Evolutionary conservation across 2,888 invertebrate genomes (phyloP).

Genomic region (Pollenia griseotomentosa): DNA sequence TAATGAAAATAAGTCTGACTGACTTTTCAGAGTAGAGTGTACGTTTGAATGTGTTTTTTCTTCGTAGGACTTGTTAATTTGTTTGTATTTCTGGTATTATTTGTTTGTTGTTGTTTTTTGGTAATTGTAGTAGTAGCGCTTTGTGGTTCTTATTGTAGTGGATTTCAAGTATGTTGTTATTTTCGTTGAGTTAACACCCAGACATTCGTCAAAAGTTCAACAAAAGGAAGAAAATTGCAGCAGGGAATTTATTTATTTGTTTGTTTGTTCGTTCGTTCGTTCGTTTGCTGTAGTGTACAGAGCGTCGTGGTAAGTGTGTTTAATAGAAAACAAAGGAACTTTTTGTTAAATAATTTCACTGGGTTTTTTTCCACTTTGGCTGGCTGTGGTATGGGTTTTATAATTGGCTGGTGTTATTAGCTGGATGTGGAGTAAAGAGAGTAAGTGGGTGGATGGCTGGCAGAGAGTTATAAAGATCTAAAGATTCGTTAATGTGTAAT

Average conservation of each 20-base stretch:
- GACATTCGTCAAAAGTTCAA: constrained; percentile 61
- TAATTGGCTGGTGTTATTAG: constrained; percentile 72
- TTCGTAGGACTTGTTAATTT: constrained; percentile 72
- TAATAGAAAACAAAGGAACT: constrained; percentile 63
- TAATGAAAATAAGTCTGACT: constrained; percentile 7
- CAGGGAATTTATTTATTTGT: constrained; percentile 36
- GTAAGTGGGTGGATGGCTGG: constrained; percentile 27
- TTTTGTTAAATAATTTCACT: constrained; percentile 60
- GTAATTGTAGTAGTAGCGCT: constrained; percentile 57
- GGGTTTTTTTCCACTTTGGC: constrained; percentile 6
- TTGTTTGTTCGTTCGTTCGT: too few relatives aligned
- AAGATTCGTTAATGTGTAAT: constrained; percentile 64
- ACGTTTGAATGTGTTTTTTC: constrained; percentile 39
- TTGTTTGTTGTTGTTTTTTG: constrained; percentile 58
- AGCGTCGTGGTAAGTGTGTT: constrained; percentile 25
- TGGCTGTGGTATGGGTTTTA: constrained; percentile 53
- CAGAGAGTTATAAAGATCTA: constrained; percentile 39
- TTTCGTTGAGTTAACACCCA: constrained; percentile 69
- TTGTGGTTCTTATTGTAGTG: constrained; percentile 69
- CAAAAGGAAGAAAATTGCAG: constrained; percentile 52
- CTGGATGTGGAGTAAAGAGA: background rate
- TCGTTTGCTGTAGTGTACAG: background rate
- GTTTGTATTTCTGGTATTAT: constrained; percentile 73
- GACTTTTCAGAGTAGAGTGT: background rate
- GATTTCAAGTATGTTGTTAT: constrained; percentile 72